Evolutionary conservation across 1,140 invertebrate species (phyloP).

Genomic region (Lordiphosa collinella): DNA sequence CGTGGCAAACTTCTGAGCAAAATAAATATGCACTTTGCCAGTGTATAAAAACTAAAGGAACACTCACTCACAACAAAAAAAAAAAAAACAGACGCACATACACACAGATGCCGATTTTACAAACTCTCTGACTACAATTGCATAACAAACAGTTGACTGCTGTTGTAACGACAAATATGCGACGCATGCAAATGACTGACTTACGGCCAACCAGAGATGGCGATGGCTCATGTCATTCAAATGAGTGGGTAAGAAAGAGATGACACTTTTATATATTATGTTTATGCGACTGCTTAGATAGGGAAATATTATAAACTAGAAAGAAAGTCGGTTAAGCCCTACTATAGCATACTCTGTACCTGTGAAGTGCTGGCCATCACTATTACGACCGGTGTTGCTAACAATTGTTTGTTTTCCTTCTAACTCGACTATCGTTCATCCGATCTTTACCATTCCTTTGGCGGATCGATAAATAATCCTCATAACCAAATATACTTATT

Average conservation of each 20-base stretch:
- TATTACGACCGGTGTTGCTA: too few species aligned
- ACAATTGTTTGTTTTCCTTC: too few species aligned
- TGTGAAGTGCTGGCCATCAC: too few species aligned
- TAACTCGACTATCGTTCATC: too few species aligned
- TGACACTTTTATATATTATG: not conserved
- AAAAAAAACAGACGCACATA: conserved; percentile 7
- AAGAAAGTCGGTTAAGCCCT: too few species aligned
- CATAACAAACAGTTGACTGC: conserved; percentile 71
- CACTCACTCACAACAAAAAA: conserved; percentile 12
- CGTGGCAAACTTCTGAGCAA: too few species aligned
- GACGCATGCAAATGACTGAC: conserved; percentile 77
- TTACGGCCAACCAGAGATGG: conserved; percentile 46
- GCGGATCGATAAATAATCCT: too few species aligned
- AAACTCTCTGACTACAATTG: conserved; percentile 67
- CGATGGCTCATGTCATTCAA: conserved; percentile 5
- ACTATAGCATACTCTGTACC: too few species aligned
- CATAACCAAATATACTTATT: too few species aligned
- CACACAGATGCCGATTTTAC: conserved; percentile 42
- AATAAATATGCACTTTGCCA: too few species aligned
- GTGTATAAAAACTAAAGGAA: conserved; percentile 27
- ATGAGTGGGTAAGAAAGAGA: not conserved
- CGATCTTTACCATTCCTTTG: too few species aligned
- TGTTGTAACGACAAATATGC: conserved; percentile 78
- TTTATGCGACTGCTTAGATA: conserved; percentile 9
- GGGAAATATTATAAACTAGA: too few species aligned